Evolutionary conservation across 2,797 vertebrate genomes (phyloP), one percentile per base, ranked within the genome.

Genomic region (Eremophila alpestris): DNA sequence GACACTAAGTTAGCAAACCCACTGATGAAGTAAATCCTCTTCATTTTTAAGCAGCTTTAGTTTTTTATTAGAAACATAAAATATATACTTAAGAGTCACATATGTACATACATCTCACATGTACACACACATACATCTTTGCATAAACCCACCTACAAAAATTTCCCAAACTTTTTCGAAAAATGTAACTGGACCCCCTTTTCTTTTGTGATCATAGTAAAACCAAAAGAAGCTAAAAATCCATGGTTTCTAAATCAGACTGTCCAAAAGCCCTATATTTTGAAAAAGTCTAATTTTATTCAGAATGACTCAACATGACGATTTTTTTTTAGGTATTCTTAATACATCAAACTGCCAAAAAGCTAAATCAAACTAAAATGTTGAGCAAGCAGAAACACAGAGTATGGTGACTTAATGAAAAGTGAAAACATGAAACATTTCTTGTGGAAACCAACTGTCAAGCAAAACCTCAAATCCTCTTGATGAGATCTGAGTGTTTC

Each of bases 311-410:
- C 32, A 55, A 65, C 41, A 76, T 19, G 8, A 96, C 95, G 9
- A 24, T 2, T 34, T 41, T 55, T 38, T 78, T 46, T 46, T 32
- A 32, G 9, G 17, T 69, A 70, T 55, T 41, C 65, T 59, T 64
- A 90, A 49, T 34, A 63, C 11, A 12, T 62, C 46, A 79, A 94
- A 56, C 34, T 74, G 27, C 46, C 40, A 69, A 89, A 95, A 92
- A 89, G 41, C 18, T 76, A 70, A 32, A 40, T 81, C 60, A 93
- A 96, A 93, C 52, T 65, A 58, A 89, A 95, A 95, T 41, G 23
- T 7, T 87, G 65, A 94, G 40, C 32, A 80, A 94, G 67, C 22
- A 79, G 56, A 81, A 62, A 54, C 45, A 93, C 46, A 70, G 14
- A 83, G 16, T 38, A 77, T 16, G 54, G 71, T 56, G 54, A 90